These are phyloP conservation scores for Helogale parvula DNA, from an alignment of 2,113 vertebrate species.

Conservation along the genomic window DNA sequence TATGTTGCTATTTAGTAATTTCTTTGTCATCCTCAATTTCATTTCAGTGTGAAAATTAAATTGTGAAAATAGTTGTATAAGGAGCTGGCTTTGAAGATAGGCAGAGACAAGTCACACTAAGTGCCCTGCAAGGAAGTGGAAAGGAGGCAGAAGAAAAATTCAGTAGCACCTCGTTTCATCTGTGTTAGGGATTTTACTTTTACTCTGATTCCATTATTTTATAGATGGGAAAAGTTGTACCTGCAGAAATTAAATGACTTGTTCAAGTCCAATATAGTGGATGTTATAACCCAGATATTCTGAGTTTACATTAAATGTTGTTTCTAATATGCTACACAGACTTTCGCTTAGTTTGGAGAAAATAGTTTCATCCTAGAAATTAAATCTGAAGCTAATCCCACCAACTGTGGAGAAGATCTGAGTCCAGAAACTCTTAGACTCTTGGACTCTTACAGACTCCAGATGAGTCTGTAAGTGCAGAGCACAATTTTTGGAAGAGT, in stretches of 20 bases:
- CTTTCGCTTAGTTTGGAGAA: neutral
- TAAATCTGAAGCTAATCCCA: neutral
- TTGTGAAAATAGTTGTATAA: neutral
- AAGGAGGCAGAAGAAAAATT: neutral
- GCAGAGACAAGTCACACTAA: neutral
- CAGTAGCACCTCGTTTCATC: neutral
- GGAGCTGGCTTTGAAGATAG: neutral
- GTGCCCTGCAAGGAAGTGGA: neutral
- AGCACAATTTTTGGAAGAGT: neutral
- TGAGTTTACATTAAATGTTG: neutral
- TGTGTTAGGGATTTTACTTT: neutral
- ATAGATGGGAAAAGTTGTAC: neutral
- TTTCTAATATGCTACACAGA: neutral
- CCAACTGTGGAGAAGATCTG: neutral
- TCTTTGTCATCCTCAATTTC: neutral
- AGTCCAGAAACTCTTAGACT: neutral
- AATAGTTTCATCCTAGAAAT: neutral
- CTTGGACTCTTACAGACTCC: neutral
- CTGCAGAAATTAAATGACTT: neutral
- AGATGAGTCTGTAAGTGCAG: neutral
- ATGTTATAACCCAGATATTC: constrained; percentile 8
- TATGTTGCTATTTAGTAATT: neutral
- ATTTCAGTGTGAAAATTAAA: constrained; percentile 12
- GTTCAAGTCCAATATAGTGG: neutral
- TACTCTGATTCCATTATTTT: neutral